Evolutionary conservation across 2,113 vertebrate genomes (phyloP).

Genomic region (Oncorhynchus keta): DNA sequence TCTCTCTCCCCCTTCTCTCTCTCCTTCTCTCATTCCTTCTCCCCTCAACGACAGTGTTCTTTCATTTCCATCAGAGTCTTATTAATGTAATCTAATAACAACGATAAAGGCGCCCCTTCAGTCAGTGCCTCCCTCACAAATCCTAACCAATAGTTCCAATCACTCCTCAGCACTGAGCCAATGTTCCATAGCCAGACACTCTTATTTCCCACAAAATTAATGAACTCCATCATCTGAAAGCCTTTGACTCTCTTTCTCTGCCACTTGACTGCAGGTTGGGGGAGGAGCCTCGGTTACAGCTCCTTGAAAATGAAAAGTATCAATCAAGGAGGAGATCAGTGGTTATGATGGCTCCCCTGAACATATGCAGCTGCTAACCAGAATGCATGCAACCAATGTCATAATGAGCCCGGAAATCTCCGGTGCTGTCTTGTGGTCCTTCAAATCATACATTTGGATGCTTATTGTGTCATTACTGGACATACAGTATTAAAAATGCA

Average conservation of each 20-base stretch:
- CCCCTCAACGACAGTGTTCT: constrained; percentile 21
- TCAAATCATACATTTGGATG: background rate
- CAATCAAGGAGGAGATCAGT: constrained; percentile 52
- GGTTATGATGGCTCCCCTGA: constrained; percentile 20
- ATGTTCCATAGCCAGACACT: constrained; percentile 44
- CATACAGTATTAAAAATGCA: background rate
- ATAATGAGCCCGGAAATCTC: background rate
- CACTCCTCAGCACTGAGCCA: constrained; percentile 47
- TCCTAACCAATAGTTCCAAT: constrained; percentile 62
- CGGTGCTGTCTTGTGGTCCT: background rate
- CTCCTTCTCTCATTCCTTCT: background rate
- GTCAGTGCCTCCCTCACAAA: constrained; percentile 52
- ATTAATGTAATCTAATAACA: constrained; percentile 62
- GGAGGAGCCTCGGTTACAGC: constrained; percentile 51
- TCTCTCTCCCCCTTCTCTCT: background rate
- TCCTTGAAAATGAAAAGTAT: constrained; percentile 70
- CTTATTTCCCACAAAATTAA: constrained; percentile 46
- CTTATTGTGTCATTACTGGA: background rate
- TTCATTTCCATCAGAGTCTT: constrained; percentile 40
- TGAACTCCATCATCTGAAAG: constrained; percentile 66
- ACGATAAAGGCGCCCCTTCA: constrained; percentile 46
- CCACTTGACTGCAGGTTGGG: constrained; percentile 57
- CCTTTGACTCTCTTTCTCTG: constrained; percentile 50
- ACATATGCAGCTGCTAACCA: constrained; percentile 2
- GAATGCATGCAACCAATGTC: background rate